Evolutionary conservation across 2,888 invertebrate genomes (phyloP), one percentile per base, ranked within the genome.

Genomic region (Clunio marinus): DNA sequence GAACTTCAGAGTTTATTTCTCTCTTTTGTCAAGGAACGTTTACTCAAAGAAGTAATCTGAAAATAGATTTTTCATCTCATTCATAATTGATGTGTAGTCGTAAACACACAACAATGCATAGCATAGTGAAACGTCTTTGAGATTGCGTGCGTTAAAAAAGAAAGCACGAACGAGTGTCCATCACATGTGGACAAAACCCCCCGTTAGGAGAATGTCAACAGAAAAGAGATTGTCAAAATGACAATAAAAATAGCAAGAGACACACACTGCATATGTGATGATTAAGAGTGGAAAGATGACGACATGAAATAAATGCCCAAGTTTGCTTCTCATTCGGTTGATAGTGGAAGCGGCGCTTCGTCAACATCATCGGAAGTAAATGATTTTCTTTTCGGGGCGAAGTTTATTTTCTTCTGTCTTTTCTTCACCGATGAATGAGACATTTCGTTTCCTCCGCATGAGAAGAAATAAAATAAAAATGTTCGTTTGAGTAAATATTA

Each of bases 221-320:
- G n/a, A 59, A 63, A 22, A 63, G 15, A 57, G 57, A 57, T 46
- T 17, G 15, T 46, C 15, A 2, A 57, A 15, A 25, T 13, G 24
- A 62, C 13, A 28, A 62, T 62, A 51, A 66, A 66, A 66, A 51
- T 51, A 27, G 51, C 20, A 15, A 25, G 63, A 63, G 66, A 66
- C 66, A 66, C 66, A 55, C 55, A 66, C 25, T 66, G 66, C 66
- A 66, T 66, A 66, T 66, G 66, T 55, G 66, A 66, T 55, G 66
- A 66, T 66, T 66, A 66, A 55, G 27, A 57, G 57, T 27, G 27
- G n/a, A 57, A 7, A 57, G 55, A 66, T 66, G 66, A 55, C 55
- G 66, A 45, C 28, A 66, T 51, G 51, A 28, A 65, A 41, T 62
- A 22, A 62, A 62, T 2, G n/a, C 15, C 45, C 45, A 15, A 45